phyloP scores from a whole-genome alignment of 2,888 invertebrate genomes.

The Rhogogaster chlorosoma region DNA sequence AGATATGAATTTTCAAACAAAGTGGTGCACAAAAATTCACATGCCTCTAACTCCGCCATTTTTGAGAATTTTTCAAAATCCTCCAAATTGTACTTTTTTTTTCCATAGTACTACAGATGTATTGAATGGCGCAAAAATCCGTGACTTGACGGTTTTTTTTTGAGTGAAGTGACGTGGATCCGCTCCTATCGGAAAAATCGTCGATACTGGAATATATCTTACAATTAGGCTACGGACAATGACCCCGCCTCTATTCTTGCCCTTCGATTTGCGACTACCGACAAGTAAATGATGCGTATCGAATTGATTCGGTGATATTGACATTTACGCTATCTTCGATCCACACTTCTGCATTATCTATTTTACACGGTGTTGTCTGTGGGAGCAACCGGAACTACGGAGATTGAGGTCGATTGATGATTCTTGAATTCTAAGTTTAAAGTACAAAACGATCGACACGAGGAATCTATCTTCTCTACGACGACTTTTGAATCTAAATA shows the following conservation, averaged over 20 bases:
- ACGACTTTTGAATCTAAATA: background rate
- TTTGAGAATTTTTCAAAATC: too few relatives aligned
- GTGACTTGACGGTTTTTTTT: too few relatives aligned
- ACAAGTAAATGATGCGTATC: conserved; percentile 31
- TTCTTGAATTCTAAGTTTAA: background rate
- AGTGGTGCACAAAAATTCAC: too few relatives aligned
- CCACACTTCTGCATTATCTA: background rate
- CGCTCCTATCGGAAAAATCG: background rate
- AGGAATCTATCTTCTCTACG: background rate
- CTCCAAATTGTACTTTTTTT: too few relatives aligned
- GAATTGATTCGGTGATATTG: conserved; percentile 40
- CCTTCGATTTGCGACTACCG: conserved; percentile 21
- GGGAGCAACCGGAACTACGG: background rate
- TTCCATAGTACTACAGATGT: too few relatives aligned
- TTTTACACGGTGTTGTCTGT: background rate
- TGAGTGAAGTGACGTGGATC: too few relatives aligned
- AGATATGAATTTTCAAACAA: too few relatives aligned
- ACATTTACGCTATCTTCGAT: conserved; percentile 37
- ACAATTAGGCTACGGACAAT: background rate
- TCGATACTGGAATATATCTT: background rate
- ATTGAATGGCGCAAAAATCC: too few relatives aligned
- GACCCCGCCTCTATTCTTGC: background rate
- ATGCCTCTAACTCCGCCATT: too few relatives aligned
- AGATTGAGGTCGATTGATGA: background rate
- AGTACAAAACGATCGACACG: background rate